Base-by-base conservation (phyloP, 2,888 invertebrate species). In the Antheraea yamamai region DNA sequence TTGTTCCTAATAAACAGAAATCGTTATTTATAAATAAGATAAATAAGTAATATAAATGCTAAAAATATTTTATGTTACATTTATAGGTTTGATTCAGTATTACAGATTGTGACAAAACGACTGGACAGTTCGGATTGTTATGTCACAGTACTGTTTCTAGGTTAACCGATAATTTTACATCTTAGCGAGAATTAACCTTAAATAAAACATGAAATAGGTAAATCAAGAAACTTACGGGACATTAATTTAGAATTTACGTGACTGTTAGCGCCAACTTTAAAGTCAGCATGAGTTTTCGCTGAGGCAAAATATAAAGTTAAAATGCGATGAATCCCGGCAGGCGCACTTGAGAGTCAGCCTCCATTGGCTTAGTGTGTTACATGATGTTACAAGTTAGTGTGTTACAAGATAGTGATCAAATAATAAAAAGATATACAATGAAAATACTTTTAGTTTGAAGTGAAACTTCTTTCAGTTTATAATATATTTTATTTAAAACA, bases 61-160 rank as follows among this genome's bases (percentile, higher is more conserved):
- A 20, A n/a, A 70, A n/a, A 35, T 70, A 39, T 39, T 70, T 20
- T 39, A 70, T 10, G 35, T 20, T 70, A 47, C 47, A 70, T 70
- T 8, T n/a, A 70, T n/a, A 66, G 30, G 26, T 26, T 30, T n/a
- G n/a, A n/a, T n/a, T 30, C 64, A 30, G 30, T 30, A 30, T 66
- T 16, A 66, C 73, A 73, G 58, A 73, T 75, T 75, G 75, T 75
- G 55, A 55, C 68, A 75, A 73, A 75, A 75, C 75, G 75, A 75
- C 73, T 26, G 14, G 8, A 58, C 14, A 23, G 10, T 51, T 58
- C 30, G 51, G 30, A 68, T 75, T 75, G 75, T 75, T 75, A 66
- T 75, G 66, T 73, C 52, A 75, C 75, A 55, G 39, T 75, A 35
- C 66, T 75, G 75, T 75, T 47, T 70, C 39, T 66, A 26, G 64